Evolutionary conservation across 37 sponge, comb jelly and placozoan species (phyloP), one percentile per base, ranked within the genome.

Genomic region (Agelas oroides): DNA sequence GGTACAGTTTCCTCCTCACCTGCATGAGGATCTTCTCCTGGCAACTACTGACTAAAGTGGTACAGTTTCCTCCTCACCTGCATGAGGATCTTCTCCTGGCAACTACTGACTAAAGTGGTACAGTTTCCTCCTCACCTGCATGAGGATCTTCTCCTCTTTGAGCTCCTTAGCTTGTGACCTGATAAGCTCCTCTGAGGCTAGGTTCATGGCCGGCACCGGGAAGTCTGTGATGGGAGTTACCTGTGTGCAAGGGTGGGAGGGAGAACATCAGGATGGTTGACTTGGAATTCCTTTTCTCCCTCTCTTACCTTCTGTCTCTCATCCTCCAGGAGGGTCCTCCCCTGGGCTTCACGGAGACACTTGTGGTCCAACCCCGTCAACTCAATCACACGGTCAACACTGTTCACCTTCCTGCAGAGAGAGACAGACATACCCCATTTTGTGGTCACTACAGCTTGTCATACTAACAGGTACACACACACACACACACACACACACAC

Each of bases 351-450:
- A 25, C 62, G 62, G 27, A 61, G 25, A 61, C 62, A 61, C 62
- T 61, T 61, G 62, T 61, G 62, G 62, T 61, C 62, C 62, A 61
- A 13, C 5, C 62, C 62, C 3, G 62, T 61, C 62, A 61, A 13
- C 14, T 61, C 62, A 27, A 61, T 25, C n/a, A 61, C 27, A 23
- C 62, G n/a, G 62, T 61, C 62, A 23, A 11, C 62, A 27, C 25
- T 61, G 25, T 11, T 6, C 14, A 11, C 14, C 62, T 61, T 61
- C 62, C 62, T 61, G n/a, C 62, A 61, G 46, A 12, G 46, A n/a
- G n/a, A n/a, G n/a, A n/a, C n/a, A n/a, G n/a, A n/a, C n/a, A n/a
- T n/a, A n/a, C n/a, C n/a, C n/a, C n/a, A n/a, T n/a, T n/a, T n/a
- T n/a, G n/a, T n/a, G n/a, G n/a, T n/a, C n/a, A n/a, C n/a, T 56